Evolutionary conservation across 2,113 vertebrate genomes (phyloP).

Genomic region (Sebastes schlegelii): DNA sequence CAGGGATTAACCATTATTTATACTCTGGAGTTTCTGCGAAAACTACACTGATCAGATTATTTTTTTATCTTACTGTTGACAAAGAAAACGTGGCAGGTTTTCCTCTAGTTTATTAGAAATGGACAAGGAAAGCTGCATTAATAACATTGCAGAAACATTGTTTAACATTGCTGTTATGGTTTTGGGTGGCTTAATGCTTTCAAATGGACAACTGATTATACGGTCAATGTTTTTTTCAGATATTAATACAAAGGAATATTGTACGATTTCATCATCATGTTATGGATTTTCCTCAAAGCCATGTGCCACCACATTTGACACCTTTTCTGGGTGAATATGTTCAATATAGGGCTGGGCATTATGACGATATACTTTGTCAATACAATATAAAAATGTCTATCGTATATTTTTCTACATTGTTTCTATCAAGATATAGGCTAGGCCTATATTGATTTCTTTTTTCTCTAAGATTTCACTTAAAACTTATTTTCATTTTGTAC

Average conservation of each 20-base stretch:
- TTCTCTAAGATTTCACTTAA: too few relatives aligned
- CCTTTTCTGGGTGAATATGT: background rate
- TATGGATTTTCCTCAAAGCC: background rate
- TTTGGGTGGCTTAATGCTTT: background rate
- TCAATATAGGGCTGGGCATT: background rate
- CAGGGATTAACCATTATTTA: slow-evolving; percentile 27
- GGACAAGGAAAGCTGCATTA: background rate
- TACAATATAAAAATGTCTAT: too few relatives aligned
- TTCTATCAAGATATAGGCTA: too few relatives aligned
- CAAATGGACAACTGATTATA: background rate
- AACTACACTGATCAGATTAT: background rate
- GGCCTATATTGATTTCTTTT: too few relatives aligned
- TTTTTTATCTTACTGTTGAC: background rate
- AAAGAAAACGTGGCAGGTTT: background rate
- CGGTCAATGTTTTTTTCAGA: background rate
- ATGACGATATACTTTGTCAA: too few relatives aligned
- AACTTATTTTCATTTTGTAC: too few relatives aligned
- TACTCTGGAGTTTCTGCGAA: background rate
- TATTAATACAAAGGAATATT: background rate
- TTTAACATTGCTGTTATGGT: background rate
- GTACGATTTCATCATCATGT: background rate
- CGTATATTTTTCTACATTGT: too few relatives aligned
- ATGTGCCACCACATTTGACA: background rate
- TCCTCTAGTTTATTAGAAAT: background rate
- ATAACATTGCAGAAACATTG: background rate